Base-by-base conservation (phyloP, 2,797 vertebrate species). In the Hipposideros larvatus region DNA sequence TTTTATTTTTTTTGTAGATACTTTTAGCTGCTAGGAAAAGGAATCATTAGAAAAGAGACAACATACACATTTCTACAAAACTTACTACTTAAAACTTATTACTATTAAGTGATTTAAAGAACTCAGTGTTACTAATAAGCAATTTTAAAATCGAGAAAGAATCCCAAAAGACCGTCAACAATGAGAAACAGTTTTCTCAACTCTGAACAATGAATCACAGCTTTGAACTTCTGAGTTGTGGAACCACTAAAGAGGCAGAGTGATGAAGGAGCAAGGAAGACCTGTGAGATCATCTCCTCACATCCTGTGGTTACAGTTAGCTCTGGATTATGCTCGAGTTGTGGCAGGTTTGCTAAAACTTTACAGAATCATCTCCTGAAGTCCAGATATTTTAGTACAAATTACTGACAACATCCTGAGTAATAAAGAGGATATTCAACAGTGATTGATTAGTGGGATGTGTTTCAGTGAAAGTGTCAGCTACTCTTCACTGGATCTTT, bases 381-480 rank as follows among this genome's bases (percentile, higher is more conserved):
- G 91, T 96, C 90, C 94, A 96, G 93, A 90, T 96, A 83, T 97
- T 96, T 97, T 87, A 92, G 66, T 9, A 68, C 84, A 94, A 55
- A 66, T 85, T 78, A 74, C 71, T 96, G 95, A 73, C 85, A 98
- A 97, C 37, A 73, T 97, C 48, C 91, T 0, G 3, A 97, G 65
- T 51, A 96, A 90, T 90, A 94, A 68, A 96, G 93, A 97, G 91
- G 96, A 53, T 71, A 87, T 53, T 97, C 92, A 83, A 51, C 77
- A 97, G 73, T 0, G 0, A 59, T 43, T 43, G 43, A 37, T 43
- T 87, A 96, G 86, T 1, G 0, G 90, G 84, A 95, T 94, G 95
- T 75, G 77, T 96, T 98, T 98, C 97, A 98, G 10, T 95, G 91
- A 94, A 98, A 96, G 63, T 95, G 97, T 95, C 84, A 97, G 90